phyloP scores from a whole-genome alignment of 2,113 vertebrate species.

The Cavia porcellus region DNA sequence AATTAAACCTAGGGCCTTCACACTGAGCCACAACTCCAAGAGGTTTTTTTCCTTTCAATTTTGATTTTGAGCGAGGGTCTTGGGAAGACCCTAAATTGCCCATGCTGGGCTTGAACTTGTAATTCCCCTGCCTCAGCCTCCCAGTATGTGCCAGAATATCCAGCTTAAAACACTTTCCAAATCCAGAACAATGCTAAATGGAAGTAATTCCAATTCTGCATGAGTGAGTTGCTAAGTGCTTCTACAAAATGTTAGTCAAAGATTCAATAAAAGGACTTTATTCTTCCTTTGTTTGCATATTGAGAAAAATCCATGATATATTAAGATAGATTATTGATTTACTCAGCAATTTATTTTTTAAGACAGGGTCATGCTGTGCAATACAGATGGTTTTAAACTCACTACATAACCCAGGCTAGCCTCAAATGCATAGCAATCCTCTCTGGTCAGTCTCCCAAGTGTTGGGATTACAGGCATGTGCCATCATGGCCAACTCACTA shows the following conservation, averaged over 20 bases:
- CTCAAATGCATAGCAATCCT: background rate
- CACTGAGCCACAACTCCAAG: no score
- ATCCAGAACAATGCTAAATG: background rate
- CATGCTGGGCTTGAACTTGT: background rate
- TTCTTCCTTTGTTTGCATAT: background rate
- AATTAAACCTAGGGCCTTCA: no score
- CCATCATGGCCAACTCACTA: background rate
- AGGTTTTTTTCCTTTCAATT: background rate
- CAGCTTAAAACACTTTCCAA: background rate
- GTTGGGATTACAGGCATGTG: background rate
- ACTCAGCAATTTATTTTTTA: slow-evolving; percentile 27
- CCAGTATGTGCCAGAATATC: background rate
- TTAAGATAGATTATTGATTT: background rate
- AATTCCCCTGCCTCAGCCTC: background rate
- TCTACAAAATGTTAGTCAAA: background rate
- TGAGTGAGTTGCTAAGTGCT: slow-evolving; percentile 16
- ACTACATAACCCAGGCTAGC: background rate
- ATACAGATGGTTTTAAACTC: background rate
- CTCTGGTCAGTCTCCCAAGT: background rate
- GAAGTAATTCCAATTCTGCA: background rate
- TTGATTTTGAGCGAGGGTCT: background rate
- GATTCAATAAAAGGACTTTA: slow-evolving; percentile 7
- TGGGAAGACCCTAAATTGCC: background rate
- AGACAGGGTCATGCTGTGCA: background rate
- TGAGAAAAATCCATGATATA: background rate